Base-by-base conservation (phyloP, 2,797 vertebrate species). In the Platyrinchus mystaceus region DNA sequence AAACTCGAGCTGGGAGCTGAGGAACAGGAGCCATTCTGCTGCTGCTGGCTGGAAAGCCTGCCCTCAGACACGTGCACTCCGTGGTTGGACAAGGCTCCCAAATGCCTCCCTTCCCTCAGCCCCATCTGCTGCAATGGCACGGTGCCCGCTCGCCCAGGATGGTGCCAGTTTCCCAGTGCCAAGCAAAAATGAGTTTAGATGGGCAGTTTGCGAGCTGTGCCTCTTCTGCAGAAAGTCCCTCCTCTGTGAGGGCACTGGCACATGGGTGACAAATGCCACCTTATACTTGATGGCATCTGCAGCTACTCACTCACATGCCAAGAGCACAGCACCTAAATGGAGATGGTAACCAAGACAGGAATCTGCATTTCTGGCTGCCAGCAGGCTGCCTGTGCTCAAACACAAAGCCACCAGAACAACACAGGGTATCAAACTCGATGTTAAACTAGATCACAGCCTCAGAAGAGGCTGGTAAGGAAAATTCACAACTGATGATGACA, bases 181-280 rank as follows among this genome's bases (percentile, higher is more conserved):
- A 94, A 96, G 80, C 50, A 96, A 89, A 89, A 97, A 92, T 47
- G 55, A 70, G 89, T 79, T 89, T 73, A 47, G 78, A 88, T 80
- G 83, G 90, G 69, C 83, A 88, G 68, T 81, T 79, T 74, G 52
- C 1, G 46, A 96, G 82, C 63, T 80, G 70, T 24, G 84, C 59
- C 80, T 87, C 85, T 80, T 56, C 87, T 59, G 6, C 1, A 69
- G 52, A 8, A 53, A 71, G 76, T 17, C 87, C 87, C 46, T 95
- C 68, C 94, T 93, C 83, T 76, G 23, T 22, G 55, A 71, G 76
- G 68, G 49, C 56, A 30, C 56, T 14, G 63, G 27, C 5, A 2
- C 58, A 19, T 3, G 9, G 47, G 68, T 83, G 55, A 81, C 84
- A 91, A 84, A 44, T 12, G 55, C 70, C 18, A 8, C 83, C 81